These are phyloP conservation scores for Metopia argyrocephala DNA, from an alignment of 2,888 invertebrate genomes.

Conservation along the genomic window DNA sequence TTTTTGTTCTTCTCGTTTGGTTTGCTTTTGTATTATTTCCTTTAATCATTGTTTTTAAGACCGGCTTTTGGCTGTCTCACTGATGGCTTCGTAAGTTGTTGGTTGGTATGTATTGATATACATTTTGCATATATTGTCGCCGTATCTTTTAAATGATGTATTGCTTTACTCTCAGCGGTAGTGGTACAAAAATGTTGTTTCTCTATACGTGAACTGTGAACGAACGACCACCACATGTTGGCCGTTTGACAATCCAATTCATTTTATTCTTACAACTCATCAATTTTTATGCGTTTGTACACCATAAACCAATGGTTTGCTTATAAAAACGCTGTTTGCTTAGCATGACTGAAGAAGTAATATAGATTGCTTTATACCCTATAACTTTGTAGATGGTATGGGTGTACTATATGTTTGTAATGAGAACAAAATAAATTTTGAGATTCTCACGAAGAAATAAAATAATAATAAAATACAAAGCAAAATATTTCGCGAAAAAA, in stretches of 20 bases:
- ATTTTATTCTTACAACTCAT: constrained; percentile 59
- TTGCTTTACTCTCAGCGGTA: constrained; percentile 34
- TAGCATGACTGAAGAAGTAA: too few relatives aligned
- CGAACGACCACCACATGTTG: constrained; percentile 52
- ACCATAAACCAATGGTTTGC: constrained; percentile 3
- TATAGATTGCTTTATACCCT: too few relatives aligned
- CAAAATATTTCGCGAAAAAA: too few relatives aligned
- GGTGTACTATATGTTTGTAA: too few relatives aligned
- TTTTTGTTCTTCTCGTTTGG: constrained; percentile 5
- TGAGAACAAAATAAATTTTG: too few relatives aligned
- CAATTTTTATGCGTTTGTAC: constrained; percentile 50
- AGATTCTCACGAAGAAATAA: too few relatives aligned
- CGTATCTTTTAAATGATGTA: constrained; percentile 50
- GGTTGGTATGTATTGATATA: constrained; percentile 22
- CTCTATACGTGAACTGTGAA: constrained; percentile 8
- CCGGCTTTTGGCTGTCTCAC: neutral
- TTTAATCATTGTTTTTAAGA: constrained; percentile 6
- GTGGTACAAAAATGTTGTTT: constrained; percentile 13
- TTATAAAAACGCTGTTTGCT: too few relatives aligned
- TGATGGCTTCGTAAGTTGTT: neutral
- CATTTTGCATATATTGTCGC: constrained; percentile 32
- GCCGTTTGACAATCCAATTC: constrained; percentile 48
- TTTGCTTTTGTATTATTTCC: neutral
- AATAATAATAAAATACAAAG: too few relatives aligned
- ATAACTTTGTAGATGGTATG: too few relatives aligned